These are phyloP conservation scores for Unio pictorum DNA, from an alignment of 2,888 invertebrate genomes.

Conservation along the genomic window DNA sequence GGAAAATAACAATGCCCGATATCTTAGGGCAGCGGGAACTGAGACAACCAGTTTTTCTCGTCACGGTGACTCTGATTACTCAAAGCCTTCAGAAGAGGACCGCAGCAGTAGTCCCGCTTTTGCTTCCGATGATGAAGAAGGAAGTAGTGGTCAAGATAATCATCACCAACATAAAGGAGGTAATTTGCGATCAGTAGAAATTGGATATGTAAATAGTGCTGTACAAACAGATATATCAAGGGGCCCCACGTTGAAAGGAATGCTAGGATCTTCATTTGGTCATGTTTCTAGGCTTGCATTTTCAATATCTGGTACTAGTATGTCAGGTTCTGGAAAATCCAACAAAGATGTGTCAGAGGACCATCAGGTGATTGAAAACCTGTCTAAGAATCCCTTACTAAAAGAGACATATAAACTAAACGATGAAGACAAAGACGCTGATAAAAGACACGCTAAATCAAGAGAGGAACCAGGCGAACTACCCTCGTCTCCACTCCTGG, in stretches of 20 bases:
- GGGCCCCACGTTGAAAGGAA: constrained; percentile 43
- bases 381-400: constrained; percentile 2
- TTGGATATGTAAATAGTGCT: constrained; percentile 50
- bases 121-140: constrained; percentile 90
- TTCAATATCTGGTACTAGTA: constrained; percentile 42
- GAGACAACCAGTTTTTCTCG: constrained; percentile 55
- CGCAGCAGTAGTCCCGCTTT: constrained; percentile 93
- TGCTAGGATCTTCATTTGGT: constrained; percentile 44
- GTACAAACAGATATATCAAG: constrained; percentile 44
- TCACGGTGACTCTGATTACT: constrained; percentile 43
- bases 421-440: constrained; percentile 5
- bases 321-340: too few species aligned
- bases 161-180: constrained; percentile 11
- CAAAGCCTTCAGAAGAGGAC: constrained; percentile 75
- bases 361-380: constrained; percentile 21
- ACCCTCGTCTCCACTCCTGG: constrained; percentile 34
- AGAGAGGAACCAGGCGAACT: constrained; percentile 18
- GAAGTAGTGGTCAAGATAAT: constrained; percentile 43
- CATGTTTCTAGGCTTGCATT: constrained; percentile 46
- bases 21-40: constrained; percentile 30
- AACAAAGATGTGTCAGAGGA: constrained; percentile 22
- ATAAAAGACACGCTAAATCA: constrained; percentile 8
- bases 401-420: too few species aligned
- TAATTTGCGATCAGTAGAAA: constrained; percentile 24
- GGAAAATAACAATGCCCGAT: constrained; percentile 43